Conservation (phyloP, 2,888 invertebrate species). For the Drosophila kanekoi region DNA sequence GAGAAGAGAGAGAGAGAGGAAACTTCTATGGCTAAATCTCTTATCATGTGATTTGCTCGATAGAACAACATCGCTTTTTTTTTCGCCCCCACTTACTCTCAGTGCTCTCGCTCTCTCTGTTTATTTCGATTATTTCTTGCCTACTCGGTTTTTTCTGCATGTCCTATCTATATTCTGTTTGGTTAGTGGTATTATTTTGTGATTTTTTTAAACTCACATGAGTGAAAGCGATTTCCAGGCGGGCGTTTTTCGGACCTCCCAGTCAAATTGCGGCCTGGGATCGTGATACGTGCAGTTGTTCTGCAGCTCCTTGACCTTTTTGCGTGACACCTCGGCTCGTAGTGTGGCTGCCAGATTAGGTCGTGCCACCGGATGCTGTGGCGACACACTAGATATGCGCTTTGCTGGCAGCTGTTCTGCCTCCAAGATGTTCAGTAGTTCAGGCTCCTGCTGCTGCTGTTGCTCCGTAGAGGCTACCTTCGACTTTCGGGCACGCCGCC, state of each 20-base stretch:
- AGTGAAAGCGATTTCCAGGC: conserved; percentile 84
- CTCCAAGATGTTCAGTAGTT: conserved; percentile 67
- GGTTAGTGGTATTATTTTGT: no score
- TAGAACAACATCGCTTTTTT: no score
- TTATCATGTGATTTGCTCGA: no score
- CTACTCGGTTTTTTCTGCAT: no score
- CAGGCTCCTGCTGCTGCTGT: conserved; percentile 7
- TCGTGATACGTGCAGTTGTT: conserved; percentile 79
- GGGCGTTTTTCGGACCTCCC: conserved; percentile 85
- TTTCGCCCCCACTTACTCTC: no score
- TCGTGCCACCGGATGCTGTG: conserved; percentile 84
- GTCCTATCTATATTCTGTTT: no score
- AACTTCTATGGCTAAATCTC: no score
- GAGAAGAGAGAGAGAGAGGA: no score
- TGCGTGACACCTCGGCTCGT: conserved; percentile 81
- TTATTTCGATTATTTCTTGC: no score
- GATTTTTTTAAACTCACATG: no score
- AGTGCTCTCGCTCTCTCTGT: no score
- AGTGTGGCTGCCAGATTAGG: conserved; percentile 85
- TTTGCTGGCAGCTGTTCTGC: conserved; percentile 44
- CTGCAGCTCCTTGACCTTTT: conserved; percentile 81
- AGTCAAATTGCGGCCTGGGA: conserved; percentile 78
- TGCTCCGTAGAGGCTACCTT: conserved; percentile 23
- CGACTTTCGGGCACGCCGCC: conserved; percentile 49
- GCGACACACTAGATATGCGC: conserved; percentile 65